Evolutionary conservation across 1,140 invertebrate species (phyloP).

Genomic region (Scaptomyza graminum): DNA sequence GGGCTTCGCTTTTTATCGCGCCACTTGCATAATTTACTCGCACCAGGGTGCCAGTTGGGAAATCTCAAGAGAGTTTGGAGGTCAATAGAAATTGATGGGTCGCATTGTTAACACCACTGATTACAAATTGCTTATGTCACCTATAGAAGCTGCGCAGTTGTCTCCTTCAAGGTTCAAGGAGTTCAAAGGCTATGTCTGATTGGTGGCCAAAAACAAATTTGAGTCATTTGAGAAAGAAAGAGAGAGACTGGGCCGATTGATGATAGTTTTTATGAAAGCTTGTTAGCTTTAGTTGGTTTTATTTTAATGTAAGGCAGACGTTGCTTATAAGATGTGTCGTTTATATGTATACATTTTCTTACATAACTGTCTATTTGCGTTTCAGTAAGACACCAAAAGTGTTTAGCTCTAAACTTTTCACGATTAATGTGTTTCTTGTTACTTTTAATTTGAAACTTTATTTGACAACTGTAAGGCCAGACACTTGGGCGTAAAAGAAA

Average conservation of each 20-base stretch:
- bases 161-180: constrained; percentile 21
- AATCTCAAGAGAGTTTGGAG: constrained; percentile 53
- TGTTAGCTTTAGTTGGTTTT: constrained; percentile 16
- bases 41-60: constrained; percentile 33
- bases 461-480: too few relatives aligned
- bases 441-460: too few relatives aligned
- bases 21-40: constrained; percentile 77
- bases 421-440: too few relatives aligned
- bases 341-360: not conserved
- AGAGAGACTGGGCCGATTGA: not conserved
- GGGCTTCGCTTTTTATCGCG: constrained; percentile 78
- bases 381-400: not conserved
- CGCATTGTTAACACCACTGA: constrained; percentile 77
- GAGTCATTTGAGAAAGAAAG: not conserved
- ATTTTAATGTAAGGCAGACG: constrained; percentile 13
- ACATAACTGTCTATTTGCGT: not conserved
- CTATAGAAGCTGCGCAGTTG: constrained; percentile 20
- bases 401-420: too few relatives aligned
- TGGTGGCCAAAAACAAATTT: constrained; percentile 5
- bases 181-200: constrained; percentile 17
- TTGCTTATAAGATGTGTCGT: not conserved
- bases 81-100: constrained; percentile 78
- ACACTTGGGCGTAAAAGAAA: too few relatives aligned
- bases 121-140: constrained; percentile 72
- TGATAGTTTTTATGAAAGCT: constrained; percentile 18